These are phyloP conservation scores for Muscidifurax raptorellus DNA, from an alignment of 1,140 invertebrate species.

Conservation along the genomic window DNA sequence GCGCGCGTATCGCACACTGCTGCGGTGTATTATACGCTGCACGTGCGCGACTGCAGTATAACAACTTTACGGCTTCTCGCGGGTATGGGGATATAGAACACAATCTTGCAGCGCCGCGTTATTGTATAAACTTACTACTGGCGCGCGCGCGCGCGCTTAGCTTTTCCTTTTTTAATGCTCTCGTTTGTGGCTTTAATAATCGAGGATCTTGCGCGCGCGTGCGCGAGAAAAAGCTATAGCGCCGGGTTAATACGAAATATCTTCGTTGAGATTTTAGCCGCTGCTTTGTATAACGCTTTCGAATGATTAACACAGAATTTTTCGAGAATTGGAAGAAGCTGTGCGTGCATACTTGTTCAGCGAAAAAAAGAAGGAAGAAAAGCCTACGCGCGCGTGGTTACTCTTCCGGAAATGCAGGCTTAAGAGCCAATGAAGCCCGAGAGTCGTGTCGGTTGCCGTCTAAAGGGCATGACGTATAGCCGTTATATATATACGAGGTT, in stretches of 20 bases:
- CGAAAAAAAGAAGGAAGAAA: not conserved
- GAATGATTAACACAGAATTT: not conserved
- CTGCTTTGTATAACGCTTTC: too few relatives aligned
- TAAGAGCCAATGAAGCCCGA: slow-evolving; percentile 42
- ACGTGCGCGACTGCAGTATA: not conserved
- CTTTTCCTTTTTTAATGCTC: not conserved
- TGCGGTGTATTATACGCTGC: not conserved
- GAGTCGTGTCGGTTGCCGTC: slow-evolving; percentile 36
- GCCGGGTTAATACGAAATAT: too few relatives aligned
- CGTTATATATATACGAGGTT: slow-evolving; percentile 53
- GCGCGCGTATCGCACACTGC: not conserved
- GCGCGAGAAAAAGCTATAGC: too few relatives aligned
- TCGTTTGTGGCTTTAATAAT: not conserved
- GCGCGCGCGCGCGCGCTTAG: too few relatives aligned
- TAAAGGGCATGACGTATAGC: slow-evolving; percentile 57
- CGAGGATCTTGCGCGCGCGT: too few relatives aligned
- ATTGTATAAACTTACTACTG: not conserved
- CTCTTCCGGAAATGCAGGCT: slow-evolving; percentile 47
- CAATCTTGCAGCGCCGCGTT: not conserved
- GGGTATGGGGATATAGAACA: not conserved
- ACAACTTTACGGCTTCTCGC: not conserved
- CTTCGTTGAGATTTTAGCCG: too few relatives aligned
- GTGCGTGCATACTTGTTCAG: too few relatives aligned
- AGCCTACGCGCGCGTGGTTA: not conserved
- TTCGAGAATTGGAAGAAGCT: not conserved